phyloP scores from a whole-genome alignment of 1,140 invertebrate genomes.

The Eubasilissa regina region DNA sequence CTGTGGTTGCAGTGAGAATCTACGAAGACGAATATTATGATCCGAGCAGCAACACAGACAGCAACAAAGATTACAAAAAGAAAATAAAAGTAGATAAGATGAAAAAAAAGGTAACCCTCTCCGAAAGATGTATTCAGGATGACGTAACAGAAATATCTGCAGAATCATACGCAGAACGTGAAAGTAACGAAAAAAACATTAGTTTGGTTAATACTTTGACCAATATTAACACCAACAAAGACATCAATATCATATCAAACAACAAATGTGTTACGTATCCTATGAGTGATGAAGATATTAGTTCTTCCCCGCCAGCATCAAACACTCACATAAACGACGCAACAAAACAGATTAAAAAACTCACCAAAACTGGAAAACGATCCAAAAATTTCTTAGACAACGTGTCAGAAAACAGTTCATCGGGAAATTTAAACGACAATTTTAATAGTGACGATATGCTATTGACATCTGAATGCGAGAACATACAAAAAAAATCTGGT shows the following conservation, averaged over 20 bases:
- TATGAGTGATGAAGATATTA: background rate
- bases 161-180: constrained; percentile 18
- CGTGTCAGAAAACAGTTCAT: constrained; percentile 28
- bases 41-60: background rate
- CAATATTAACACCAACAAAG: no score
- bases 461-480: background rate
- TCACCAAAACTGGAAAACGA: background rate
- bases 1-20: constrained; percentile 46
- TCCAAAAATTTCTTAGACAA: background rate
- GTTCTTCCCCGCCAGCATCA: background rate
- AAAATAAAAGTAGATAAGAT: constrained; percentile 9
- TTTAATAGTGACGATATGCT: constrained; percentile 40
- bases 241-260: no score
- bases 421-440: background rate
- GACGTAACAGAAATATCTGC: constrained; percentile 42
- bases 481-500: background rate
- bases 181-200: background rate
- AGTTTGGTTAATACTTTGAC: no score
- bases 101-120: constrained; percentile 43
- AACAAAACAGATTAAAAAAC: background rate
- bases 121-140: constrained; percentile 5
- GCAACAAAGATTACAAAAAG: constrained; percentile 3
- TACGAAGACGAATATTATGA: constrained; percentile 51
- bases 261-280: constrained; percentile 1
- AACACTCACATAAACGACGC: background rate